Evolutionary conservation across 2,797 vertebrate species (phyloP).

Genomic region (Echeneis naucrates): DNA sequence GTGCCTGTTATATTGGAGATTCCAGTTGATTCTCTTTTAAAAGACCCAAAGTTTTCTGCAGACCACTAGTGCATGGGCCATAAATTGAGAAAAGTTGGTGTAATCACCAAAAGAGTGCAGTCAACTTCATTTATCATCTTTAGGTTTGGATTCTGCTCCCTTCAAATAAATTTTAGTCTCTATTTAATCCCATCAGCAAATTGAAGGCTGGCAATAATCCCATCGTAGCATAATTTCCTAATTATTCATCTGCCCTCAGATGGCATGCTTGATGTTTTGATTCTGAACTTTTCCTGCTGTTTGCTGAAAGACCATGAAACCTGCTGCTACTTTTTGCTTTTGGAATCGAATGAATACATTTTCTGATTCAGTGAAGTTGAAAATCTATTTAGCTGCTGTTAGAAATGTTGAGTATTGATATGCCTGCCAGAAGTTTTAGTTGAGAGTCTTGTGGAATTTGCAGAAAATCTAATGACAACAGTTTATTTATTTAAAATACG

Average conservation of each 20-base stretch:
- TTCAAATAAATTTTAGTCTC: conserved; percentile 7
- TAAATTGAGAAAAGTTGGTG: no score
- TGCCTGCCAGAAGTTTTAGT: conserved; percentile 18
- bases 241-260: conserved; percentile 26
- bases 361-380: conserved; percentile 64
- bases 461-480: conserved; percentile 6
- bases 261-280: conserved; percentile 13
- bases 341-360: conserved; percentile 58
- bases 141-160: conserved; percentile 5
- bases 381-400: conserved; percentile 44
- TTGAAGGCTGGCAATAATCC: conserved; percentile 45
- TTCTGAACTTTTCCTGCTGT: conserved; percentile 18
- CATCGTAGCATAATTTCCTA: conserved; percentile 26
- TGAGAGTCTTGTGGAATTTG: conserved; percentile 6
- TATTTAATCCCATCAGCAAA: conserved; percentile 10
- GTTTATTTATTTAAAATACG: conserved; percentile 15
- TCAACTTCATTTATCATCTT: conserved; percentile 8
- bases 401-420: conserved; percentile 51
- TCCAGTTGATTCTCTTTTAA: no score
- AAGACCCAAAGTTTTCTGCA: no score
- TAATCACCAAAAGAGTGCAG: background rate
- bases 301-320: conserved; percentile 21
- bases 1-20: no score
- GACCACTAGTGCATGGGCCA: no score
- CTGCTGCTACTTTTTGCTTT: conserved; percentile 43